phyloP scores from a whole-genome alignment of 2,113 vertebrate species.

The Spea multiplicata region DNA sequence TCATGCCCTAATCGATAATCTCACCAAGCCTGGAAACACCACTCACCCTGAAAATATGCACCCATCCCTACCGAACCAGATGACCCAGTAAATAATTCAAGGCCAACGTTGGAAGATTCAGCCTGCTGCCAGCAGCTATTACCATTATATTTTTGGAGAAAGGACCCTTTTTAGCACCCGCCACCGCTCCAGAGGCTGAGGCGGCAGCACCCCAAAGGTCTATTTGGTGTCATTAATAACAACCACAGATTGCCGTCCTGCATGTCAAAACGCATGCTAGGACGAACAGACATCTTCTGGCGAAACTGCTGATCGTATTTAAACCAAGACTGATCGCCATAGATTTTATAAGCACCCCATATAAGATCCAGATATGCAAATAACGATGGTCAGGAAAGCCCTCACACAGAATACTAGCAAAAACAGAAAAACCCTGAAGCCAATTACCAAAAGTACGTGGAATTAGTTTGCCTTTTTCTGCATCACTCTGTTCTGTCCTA shows the following conservation, averaged over 20 bases:
- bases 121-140: too few species aligned
- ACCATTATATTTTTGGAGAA: too few species aligned
- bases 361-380: not conserved
- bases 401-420: not conserved
- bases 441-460: not conserved
- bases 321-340: not conserved
- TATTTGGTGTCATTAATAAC: not conserved
- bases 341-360: not conserved
- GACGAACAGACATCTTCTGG: not conserved
- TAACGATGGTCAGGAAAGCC: not conserved
- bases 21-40: too few species aligned
- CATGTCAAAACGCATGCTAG: not conserved
- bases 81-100: too few species aligned
- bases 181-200: not conserved
- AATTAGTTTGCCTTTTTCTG: not conserved
- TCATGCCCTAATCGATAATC: too few species aligned
- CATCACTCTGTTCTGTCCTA: too few species aligned
- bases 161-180: not conserved
- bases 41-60: too few species aligned
- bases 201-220: not conserved
- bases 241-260: not conserved
- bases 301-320: not conserved
- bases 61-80: too few species aligned
- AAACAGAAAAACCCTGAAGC: not conserved
- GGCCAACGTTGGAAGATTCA: too few species aligned